A percentile compares a stretch with the other conserved stretches of the same genome.
These are phyloP conservation scores for Micoletzkya japonica DNA, from an alignment of 2,888 invertebrate genomes.

Conservation along the genomic window DNA sequence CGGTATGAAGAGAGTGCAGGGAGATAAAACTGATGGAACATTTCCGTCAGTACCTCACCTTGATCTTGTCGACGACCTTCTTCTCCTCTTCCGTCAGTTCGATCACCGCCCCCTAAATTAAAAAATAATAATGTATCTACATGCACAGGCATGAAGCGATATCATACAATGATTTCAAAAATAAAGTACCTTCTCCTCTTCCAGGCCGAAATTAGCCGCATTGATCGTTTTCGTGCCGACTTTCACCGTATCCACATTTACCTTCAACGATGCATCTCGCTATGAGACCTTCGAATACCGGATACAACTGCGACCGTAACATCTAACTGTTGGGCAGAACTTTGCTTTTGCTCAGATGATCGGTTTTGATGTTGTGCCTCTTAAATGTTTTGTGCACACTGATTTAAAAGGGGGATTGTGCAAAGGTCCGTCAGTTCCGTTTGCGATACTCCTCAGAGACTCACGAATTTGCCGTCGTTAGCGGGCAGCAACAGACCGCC, in stretches of 20 bases:
- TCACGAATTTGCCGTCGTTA: slow-evolving; percentile 78
- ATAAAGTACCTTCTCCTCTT: slow-evolving; percentile 64
- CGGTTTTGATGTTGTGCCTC: neutral
- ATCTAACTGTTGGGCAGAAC: no score
- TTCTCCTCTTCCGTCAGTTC: slow-evolving; percentile 79
- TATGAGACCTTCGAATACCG: no score
- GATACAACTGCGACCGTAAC: no score
- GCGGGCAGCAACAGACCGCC: slow-evolving; percentile 79
- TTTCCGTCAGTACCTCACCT: slow-evolving; percentile 54
- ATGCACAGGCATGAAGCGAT: slow-evolving; percentile 65
- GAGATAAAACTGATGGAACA: no score
- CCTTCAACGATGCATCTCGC: slow-evolving; percentile 71
- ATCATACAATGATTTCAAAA: no score
- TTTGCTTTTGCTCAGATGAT: no score
- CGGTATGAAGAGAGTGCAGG: no score
- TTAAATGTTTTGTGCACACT: no score
- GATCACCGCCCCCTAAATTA: slow-evolving; percentile 69
- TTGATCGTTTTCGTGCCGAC: slow-evolving; percentile 77
- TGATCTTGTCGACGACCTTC: slow-evolving; percentile 71
- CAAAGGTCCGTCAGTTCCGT: no score
- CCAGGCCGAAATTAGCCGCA: slow-evolving; percentile 74
- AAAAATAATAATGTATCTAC: no score
- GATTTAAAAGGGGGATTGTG: no score
- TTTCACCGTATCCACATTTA: slow-evolving; percentile 79
- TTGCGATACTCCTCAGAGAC: no score